Conservation (phyloP, 2,113 vertebrate genomes). For the Corythaixoides concolor region DNA sequence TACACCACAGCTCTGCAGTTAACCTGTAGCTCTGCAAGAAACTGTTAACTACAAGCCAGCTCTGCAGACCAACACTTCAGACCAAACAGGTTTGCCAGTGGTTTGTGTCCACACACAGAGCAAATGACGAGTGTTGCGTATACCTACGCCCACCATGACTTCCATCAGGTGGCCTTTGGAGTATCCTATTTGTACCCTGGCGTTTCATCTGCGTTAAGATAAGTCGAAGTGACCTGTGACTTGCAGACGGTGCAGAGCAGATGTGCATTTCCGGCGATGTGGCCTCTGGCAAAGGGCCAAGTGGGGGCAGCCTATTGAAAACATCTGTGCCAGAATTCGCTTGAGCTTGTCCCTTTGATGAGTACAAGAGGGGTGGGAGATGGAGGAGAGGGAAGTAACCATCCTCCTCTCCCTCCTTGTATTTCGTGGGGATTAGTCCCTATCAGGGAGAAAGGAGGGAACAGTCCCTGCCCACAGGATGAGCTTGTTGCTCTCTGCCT, state of each 20-base stretch:
- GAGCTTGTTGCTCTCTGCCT: neutral
- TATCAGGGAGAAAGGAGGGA: neutral
- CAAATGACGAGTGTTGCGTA: neutral
- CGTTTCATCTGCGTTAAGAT: neutral
- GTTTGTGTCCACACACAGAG: neutral
- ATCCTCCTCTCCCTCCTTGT: neutral
- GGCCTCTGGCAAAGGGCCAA: neutral
- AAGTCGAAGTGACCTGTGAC: neutral
- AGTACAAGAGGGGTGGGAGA: neutral
- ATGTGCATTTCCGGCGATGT: rapidly evolving
- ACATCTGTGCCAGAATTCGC: neutral
- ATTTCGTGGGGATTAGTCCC: neutral
- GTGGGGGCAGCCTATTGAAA: neutral
- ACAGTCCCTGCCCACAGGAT: neutral
- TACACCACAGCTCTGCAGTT: neutral
- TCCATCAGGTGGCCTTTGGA: neutral
- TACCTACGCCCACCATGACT: neutral
- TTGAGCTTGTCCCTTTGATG: neutral
- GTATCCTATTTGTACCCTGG: neutral
- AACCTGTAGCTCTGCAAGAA: neutral
- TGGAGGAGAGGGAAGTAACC: neutral
- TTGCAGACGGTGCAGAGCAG: neutral
- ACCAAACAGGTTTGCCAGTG: neutral
- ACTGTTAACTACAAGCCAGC: neutral
- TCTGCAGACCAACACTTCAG: neutral